A percentile compares a stretch with the other conserved stretches of the same genome.
These are phyloP conservation scores for Pipistrellus kuhlii DNA, from an alignment of 2,797 vertebrate species.

Conservation along the genomic window DNA sequence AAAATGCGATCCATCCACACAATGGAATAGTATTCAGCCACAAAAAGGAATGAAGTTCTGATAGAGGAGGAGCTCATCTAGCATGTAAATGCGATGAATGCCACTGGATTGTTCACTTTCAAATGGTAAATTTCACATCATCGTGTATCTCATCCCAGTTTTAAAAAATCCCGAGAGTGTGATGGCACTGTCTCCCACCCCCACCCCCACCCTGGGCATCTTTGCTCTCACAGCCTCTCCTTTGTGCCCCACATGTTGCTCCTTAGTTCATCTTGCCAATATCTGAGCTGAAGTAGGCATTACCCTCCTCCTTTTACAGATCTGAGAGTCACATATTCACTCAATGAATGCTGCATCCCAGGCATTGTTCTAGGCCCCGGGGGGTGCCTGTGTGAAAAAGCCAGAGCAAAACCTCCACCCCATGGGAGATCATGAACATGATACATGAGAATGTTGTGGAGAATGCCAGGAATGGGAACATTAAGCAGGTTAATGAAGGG, in stretches of 20 bases:
- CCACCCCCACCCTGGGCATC: not conserved
- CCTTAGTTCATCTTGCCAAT: not conserved
- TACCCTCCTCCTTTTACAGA: not conserved
- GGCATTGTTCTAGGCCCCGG: not conserved
- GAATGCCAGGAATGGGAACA: not conserved
- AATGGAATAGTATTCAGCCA: not conserved
- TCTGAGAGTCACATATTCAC: not conserved
- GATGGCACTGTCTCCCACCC: not conserved
- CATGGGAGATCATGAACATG: not conserved
- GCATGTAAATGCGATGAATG: not conserved
- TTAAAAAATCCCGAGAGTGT: not conserved
- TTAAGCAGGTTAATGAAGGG: no score
- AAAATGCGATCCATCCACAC: not conserved
- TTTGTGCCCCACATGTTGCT: not conserved
- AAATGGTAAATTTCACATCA: not conserved
- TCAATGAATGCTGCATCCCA: not conserved
- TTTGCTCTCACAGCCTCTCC: not conserved
- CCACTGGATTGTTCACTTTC: not conserved
- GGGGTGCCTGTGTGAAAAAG: not conserved
- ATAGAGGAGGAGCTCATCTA: no score
- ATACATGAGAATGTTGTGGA: not conserved
- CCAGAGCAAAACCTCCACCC: no score
- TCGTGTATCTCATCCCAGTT: not conserved
- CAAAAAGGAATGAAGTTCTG: not conserved
- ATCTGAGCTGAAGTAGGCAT: not conserved